Base-by-base conservation (phyloP, 2,888 invertebrate genomes). In the Drosophila mulleri region DNA sequence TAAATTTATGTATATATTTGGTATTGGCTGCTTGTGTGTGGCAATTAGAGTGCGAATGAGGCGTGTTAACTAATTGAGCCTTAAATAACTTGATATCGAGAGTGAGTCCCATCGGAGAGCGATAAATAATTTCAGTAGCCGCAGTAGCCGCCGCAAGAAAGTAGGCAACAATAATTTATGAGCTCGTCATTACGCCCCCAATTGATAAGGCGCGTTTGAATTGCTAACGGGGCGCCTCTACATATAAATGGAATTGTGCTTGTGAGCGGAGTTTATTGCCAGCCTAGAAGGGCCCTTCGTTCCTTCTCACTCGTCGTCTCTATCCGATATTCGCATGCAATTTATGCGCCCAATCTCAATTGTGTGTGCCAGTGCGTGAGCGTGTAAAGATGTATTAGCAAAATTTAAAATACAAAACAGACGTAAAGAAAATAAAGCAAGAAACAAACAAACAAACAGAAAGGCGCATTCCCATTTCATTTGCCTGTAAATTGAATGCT, bases 81-180 rank as follows among this genome's bases (percentile, higher is more conserved):
- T 63, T 67, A 35, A 63, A 59, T 54, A 70, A 64, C 47, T 18
- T 44, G 47, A 45, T 48, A 39, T 29, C 35, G 42, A 59, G 41
- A 41, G 44, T 63, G 14, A n/a, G 72, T 41, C 58, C 20, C 9
- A 58, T 57, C 23, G 8, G n/a, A 59, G 56, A 18, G 29, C 64
- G 26, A 63, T 72, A 66, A 80, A 67, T 73, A 58, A 67, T 63
- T 72, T 70, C 54, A 41, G 57, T 70, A 9, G 47, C 14, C 39
- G 26, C 37, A n/a, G n/a, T n/a, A n/a, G n/a, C n/a, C n/a, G 39
- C n/a, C 66, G 66, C 69, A 16, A 58, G 72, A 83, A 84, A 83
- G 82, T 89, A 87, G 81, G 88, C 88, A 81, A 89, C 76, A 32
- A 69, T 81, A 76, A 83, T 78, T 81, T 67, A 74, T 64, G 69